Base-by-base conservation (phyloP, 2,888 invertebrate species). In the Tryphoninae sp. region DNA sequence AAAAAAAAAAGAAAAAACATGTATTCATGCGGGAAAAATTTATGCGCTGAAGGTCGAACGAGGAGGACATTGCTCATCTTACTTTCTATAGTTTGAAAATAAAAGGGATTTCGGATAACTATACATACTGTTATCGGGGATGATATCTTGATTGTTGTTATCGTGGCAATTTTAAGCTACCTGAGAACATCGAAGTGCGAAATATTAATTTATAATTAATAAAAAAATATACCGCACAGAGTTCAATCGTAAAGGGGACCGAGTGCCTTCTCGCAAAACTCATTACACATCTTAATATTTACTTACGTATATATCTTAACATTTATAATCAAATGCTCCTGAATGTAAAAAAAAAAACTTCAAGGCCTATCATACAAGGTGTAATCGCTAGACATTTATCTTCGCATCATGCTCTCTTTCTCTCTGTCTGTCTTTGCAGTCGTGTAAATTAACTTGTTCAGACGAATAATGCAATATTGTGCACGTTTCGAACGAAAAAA, bases 181-280 rank as follows among this genome's bases (percentile, higher is more conserved):
- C 86, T 84, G 85, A 87, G 91, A 91, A 91, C 91, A 87, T 90
- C 89, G 84, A 83, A 84, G 86, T 86, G 88, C 89, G 89, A 87
- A 88, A 90, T 90, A 90, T 86, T 87, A 86, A 86, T 88, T 88
- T 86, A 79, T 74, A 69, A 68, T 73, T 84, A 85, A 90, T 86
- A 78, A 88, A 86, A 85, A 85, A 90, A 87, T 90, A 90, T 88
- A 86, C 85, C 89, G 90, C 87, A 87, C 89, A 85, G 90, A 90
- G 91, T 91, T 91, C 90, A 83, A 87, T 87, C 88, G 91, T 92
- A 91, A 91, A 91, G 91, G 91, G 91, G 91, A 92, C 91, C 91
- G 91, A 88, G 91, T 92, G 91, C 89, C 91, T 92, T 92, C 91
- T 81, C 83, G 22, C 78, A 77, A 83, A 79, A 84, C 82, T 86